A percentile compares a stretch with the other conserved stretches of the same genome.
These are phyloP conservation scores for Macrotus californicus DNA, from an alignment of 2,113 vertebrate species.

Conservation along the genomic window DNA sequence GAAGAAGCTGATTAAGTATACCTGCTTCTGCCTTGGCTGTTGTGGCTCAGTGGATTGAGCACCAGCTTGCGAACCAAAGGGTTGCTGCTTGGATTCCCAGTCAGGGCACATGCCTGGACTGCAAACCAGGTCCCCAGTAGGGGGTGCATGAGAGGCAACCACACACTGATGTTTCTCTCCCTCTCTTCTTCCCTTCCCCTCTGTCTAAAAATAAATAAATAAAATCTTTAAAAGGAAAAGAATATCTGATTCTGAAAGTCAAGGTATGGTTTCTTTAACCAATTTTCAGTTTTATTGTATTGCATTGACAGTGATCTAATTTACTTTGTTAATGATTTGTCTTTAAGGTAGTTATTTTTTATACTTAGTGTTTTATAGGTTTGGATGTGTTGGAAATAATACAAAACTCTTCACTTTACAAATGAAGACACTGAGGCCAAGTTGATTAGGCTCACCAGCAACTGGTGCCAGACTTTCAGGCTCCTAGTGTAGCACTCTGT, in stretches of 20 bases:
- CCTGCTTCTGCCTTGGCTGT: background rate
- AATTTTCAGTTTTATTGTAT: slow-evolving; percentile 17
- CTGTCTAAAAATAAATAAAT: no score
- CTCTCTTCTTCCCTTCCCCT: no score
- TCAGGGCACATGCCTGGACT: no score
- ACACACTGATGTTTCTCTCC: no score
- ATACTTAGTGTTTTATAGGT: background rate
- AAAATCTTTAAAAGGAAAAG: background rate
- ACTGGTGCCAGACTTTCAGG: background rate
- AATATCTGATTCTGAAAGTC: slow-evolving; percentile 20
- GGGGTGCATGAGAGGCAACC: no score
- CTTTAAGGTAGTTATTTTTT: background rate
- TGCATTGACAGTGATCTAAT: background rate
- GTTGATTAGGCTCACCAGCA: background rate
- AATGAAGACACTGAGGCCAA: background rate
- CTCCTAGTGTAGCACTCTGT: accelerated
- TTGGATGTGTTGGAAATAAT: background rate
- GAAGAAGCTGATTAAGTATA: background rate
- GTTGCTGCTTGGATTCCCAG: no score
- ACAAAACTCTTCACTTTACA: background rate
- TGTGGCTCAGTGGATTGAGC: no score
- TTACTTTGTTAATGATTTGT: slow-evolving; percentile 19
- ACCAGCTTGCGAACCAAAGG: no score
- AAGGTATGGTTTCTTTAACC: slow-evolving; percentile 5
- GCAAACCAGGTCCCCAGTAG: no score